Conservation (phyloP, 1,140 invertebrate genomes). For the Lamellibrachia luymesi region DNA sequence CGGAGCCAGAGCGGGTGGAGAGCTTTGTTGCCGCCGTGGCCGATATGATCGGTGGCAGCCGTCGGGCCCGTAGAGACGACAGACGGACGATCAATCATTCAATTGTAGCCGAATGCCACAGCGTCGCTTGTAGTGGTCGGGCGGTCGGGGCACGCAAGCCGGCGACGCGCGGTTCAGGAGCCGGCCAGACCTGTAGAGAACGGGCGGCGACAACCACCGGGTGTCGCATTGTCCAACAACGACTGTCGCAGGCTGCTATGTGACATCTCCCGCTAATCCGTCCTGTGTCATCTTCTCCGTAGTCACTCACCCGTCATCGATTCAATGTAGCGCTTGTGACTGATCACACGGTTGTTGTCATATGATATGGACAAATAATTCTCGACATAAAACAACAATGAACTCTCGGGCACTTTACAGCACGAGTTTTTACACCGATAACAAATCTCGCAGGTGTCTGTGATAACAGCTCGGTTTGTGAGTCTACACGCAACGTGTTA, state of each 20-base stretch:
- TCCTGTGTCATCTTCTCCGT: background rate
- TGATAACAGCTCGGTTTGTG: background rate
- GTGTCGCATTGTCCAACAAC: background rate
- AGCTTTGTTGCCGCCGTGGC: background rate
- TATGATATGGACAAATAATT: background rate
- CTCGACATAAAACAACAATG: background rate
- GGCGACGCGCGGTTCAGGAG: no score
- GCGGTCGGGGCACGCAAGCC: no score
- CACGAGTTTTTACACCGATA: background rate
- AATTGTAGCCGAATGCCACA: slow-evolving; percentile 4
- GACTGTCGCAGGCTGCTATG: no score
- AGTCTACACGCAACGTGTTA: background rate
- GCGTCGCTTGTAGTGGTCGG: background rate
- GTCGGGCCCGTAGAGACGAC: background rate
- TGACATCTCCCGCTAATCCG: background rate
- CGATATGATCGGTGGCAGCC: background rate
- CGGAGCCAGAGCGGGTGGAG: background rate
- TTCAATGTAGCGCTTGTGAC: background rate
- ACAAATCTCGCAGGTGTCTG: background rate
- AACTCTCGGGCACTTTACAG: background rate
- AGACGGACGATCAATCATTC: background rate
- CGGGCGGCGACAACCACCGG: background rate
- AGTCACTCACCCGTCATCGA: background rate
- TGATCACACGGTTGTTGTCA: background rate
- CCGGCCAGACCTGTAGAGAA: background rate